Base-by-base conservation (phyloP, 2,113 vertebrate genomes). In the Dromas ardeola region DNA sequence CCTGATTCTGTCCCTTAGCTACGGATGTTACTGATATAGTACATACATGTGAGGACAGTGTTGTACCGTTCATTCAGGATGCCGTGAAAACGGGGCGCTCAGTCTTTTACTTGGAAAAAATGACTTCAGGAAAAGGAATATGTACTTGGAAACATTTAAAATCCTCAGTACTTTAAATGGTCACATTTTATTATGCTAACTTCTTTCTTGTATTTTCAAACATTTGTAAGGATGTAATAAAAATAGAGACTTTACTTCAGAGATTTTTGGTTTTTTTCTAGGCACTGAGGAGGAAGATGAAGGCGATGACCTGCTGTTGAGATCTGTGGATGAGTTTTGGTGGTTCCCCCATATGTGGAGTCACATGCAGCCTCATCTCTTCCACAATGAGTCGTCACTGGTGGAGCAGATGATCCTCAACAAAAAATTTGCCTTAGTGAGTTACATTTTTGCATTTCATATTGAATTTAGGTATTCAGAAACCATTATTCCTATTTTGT, bases 271-370 rank as follows among this genome's bases (percentile, higher is more conserved):
- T 25, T 71, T 32, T 49, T 86, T 40, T 63, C 18, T 81, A 99
- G 99, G 99, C 47, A 99, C 99, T 1, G 97, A 97, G 72, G 99
- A 99, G 56, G 99, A 99, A 74, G 99, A 99, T 40, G 98, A 99
- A 82, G 99, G 99, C 0, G 99, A 99, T 45, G 99, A 99, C 93
- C 97, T 98, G 65, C 94, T 99, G 61, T 61, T 99, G 93, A 98
- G 98, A 20, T 99, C 99, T 25, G 99, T 99, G 42, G 98, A 99
- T 88, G 99, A 99, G 96, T 99, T 99, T 98, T 99, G 99, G 99
- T 99, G 99, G 99, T 99, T 99, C 90, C 99, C 99, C 59, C 99
- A 99, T 90, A 99, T 99, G 99, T 99, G 99, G 99, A 99, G 99
- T 92, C 99, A 99, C 97, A 99, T 99, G 99, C 99, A 99, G 98